These are phyloP conservation scores for Tetheella fluctuosa DNA, from an alignment of 2,888 invertebrate genomes.

Conservation along the genomic window DNA sequence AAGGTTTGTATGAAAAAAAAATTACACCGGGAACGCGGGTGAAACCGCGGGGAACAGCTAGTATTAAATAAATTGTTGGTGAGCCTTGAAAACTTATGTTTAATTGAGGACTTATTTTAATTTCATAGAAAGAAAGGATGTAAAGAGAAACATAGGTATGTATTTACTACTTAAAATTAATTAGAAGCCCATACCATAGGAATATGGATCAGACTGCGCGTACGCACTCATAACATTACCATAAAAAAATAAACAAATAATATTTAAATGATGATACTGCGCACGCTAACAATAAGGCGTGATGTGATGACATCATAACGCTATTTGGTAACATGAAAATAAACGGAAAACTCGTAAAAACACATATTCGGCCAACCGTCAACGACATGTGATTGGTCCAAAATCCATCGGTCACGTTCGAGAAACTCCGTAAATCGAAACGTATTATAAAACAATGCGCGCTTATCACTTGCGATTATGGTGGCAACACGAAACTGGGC, in stretches of 20 bases:
- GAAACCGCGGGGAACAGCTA: too few species aligned
- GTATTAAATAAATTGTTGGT: too few species aligned
- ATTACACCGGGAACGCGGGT: too few species aligned
- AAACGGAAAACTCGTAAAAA: constrained; percentile 6
- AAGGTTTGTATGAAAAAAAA: too few species aligned
- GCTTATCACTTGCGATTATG: constrained; percentile 75
- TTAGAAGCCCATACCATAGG: too few species aligned
- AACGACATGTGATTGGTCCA: constrained; percentile 48
- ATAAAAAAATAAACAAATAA: neutral
- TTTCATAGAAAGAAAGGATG: too few species aligned
- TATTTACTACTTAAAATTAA: too few species aligned
- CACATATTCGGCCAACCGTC: constrained; percentile 32
- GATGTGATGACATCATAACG: neutral
- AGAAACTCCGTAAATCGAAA: constrained; percentile 65
- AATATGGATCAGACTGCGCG: too few species aligned
- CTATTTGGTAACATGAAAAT: constrained; percentile 2
- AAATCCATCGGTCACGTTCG: constrained; percentile 61
- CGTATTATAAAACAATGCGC: constrained; percentile 76
- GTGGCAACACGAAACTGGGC: constrained; percentile 64
- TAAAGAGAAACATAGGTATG: too few species aligned
- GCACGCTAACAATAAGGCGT: neutral
- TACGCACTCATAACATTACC: neutral
- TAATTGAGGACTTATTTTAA: too few species aligned
- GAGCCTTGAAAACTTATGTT: too few species aligned
- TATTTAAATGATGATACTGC: neutral